These are phyloP conservation scores for Atlantisia rogersi DNA, from an alignment of 2,113 vertebrate genomes.

Conservation along the genomic window DNA sequence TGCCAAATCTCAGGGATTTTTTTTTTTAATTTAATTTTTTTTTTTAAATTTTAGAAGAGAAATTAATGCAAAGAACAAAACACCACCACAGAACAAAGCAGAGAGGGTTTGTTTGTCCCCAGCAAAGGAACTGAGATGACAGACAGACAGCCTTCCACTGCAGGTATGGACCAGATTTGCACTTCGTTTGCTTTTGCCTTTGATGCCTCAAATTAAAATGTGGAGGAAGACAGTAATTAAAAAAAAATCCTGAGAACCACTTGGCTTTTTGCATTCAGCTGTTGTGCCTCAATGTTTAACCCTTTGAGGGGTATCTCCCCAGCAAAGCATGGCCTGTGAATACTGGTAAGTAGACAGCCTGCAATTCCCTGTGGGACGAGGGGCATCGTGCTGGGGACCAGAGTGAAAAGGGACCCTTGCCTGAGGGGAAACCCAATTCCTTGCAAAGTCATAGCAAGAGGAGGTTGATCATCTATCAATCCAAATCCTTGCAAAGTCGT, in stretches of 20 bases:
- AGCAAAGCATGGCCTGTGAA: neutral
- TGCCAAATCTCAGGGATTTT: neutral
- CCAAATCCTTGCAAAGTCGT: neutral
- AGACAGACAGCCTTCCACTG: neutral
- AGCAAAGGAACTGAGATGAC: neutral
- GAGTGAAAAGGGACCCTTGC: neutral
- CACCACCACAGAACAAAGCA: slow-evolving; percentile 26
- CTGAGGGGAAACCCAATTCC: neutral
- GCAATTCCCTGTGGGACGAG: neutral
- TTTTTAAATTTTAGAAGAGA: neutral
- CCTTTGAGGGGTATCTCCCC: neutral
- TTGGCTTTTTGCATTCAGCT: neutral
- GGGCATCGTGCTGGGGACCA: neutral
- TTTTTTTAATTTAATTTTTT: neutral
- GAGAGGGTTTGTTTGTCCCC: slow-evolving; percentile 2
- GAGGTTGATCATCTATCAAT: too few species aligned
- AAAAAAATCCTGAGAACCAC: neutral
- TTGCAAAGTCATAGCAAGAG: neutral
- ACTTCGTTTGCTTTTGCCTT: neutral
- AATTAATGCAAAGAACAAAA: neutral
- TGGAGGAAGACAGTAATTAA: slow-evolving; percentile 1
- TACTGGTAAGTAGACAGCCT: fast-evolving
- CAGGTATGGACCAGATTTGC: neutral
- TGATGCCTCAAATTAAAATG: slow-evolving; percentile 52
- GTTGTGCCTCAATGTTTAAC: neutral